Percentiles rank a stretch among this genome's conserved stretches.
Conservation (phyloP, 2,797 vertebrate genomes). For the Lepilemur septentrionalis region DNA sequence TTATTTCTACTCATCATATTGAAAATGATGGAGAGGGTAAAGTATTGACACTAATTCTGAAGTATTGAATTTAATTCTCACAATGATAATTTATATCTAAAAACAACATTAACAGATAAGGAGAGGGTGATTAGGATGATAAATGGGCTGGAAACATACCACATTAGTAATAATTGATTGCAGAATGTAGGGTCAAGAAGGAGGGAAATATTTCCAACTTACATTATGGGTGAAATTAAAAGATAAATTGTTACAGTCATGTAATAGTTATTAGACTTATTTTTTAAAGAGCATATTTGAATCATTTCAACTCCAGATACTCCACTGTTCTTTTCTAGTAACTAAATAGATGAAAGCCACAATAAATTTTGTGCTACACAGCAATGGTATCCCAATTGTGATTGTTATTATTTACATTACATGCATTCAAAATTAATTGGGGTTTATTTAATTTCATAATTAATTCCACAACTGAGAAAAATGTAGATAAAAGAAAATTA, state of each 20-base stretch:
- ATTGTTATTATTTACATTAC: neutral
- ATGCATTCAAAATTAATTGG: constrained; percentile 6
- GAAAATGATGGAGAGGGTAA: neutral
- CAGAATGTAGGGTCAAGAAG: neutral
- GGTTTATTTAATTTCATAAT: constrained; percentile 33
- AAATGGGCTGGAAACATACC: neutral
- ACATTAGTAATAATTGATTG: neutral
- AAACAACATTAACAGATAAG: neutral
- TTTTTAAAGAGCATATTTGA: constrained; percentile 9
- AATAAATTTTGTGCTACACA: neutral
- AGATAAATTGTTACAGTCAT: neutral
- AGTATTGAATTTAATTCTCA: neutral
- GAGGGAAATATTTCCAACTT: neutral
- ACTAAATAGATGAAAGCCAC: constrained; percentile 23
- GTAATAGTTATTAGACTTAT: neutral
- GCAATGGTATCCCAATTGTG: neutral
- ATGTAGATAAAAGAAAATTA: neutral
- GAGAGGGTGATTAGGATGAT: neutral
- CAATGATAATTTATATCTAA: neutral
- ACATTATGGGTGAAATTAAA: neutral
- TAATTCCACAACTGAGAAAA: neutral
- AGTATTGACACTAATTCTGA: neutral
- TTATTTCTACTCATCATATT: neutral
- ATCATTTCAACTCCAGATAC: neutral
- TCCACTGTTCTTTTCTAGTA: neutral